Evolutionary conservation across 2,888 invertebrate species (phyloP).

Genomic region (Torymus tubicola): DNA sequence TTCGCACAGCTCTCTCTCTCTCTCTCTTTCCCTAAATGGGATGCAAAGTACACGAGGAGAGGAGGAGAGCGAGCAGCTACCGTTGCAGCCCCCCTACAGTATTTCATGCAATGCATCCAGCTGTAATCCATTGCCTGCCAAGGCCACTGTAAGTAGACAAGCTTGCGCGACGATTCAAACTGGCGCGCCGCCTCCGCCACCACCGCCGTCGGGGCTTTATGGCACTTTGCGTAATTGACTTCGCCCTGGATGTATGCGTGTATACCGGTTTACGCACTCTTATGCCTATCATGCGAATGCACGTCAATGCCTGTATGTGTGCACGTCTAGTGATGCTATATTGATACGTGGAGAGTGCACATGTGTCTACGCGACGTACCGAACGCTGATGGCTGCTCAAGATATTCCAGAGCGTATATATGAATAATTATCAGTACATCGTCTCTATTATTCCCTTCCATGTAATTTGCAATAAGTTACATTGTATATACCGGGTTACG

Average conservation of each 20-base stretch:
- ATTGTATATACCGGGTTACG: too few relatives aligned
- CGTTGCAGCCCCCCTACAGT: constrained; percentile 43
- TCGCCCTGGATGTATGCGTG: constrained; percentile 13
- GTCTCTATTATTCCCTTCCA: too few relatives aligned
- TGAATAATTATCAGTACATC: too few relatives aligned
- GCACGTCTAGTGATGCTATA: too few relatives aligned
- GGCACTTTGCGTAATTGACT: constrained; percentile 68
- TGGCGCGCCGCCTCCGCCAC: too few relatives aligned
- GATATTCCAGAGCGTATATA: too few relatives aligned
- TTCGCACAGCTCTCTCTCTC: too few relatives aligned
- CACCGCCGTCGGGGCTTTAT: constrained; percentile 61
- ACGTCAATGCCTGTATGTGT: too few relatives aligned
- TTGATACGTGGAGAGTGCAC: too few relatives aligned
- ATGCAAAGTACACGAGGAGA: constrained; percentile 66
- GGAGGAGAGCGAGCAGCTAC: background rate
- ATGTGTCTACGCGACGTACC: too few relatives aligned
- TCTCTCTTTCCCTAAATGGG: constrained; percentile 60
- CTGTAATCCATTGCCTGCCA: constrained; percentile 67
- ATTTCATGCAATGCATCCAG: constrained; percentile 66
- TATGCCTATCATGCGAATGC: background rate
- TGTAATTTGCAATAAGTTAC: too few relatives aligned
- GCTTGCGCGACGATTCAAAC: constrained; percentile 68
- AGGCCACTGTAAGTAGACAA: constrained; percentile 67
- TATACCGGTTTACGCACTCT: background rate
- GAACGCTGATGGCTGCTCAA: too few relatives aligned